phyloP scores from a whole-genome alignment of 1,140 invertebrate species.

The Tetragnatha versicolor region DNA sequence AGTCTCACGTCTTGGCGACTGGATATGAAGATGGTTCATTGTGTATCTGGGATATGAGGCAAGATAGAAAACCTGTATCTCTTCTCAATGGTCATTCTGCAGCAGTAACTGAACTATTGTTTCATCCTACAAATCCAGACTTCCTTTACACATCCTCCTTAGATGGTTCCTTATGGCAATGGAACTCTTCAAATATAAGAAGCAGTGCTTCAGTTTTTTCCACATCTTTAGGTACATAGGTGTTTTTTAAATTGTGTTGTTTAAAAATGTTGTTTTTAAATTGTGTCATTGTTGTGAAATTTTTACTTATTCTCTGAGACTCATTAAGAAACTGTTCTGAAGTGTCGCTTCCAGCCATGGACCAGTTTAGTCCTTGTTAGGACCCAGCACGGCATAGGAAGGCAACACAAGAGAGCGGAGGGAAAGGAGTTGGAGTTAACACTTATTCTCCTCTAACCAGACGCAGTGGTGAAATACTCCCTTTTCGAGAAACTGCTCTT shows the following conservation, averaged over 20 bases:
- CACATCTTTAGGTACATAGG: background rate
- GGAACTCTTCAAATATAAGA: constrained; percentile 68
- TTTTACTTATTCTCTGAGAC: no score
- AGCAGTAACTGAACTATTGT: constrained; percentile 80
- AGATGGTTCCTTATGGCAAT: constrained; percentile 85
- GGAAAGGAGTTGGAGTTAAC: no score
- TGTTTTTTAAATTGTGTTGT: background rate
- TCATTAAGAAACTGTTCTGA: no score
- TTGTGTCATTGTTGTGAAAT: no score
- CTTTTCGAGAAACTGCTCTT: no score
- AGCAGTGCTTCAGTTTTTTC: background rate
- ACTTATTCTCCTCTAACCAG: no score
- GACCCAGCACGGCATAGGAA: no score
- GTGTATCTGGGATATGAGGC: constrained; percentile 87
- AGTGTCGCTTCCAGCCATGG: no score
- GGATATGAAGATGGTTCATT: constrained; percentile 81
- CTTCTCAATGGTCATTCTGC: constrained; percentile 79
- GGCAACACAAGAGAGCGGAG: no score
- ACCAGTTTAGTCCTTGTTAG: no score
- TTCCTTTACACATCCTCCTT: constrained; percentile 81
- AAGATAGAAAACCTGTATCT: constrained; percentile 80
- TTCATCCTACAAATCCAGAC: constrained; percentile 81
- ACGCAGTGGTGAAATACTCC: no score
- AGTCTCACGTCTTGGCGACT: constrained; percentile 80
- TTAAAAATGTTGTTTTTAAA: no score